Percentiles rank a stretch among this genome's conserved stretches.
Evolutionary conservation across 2,888 invertebrate species (phyloP).

Genomic region (Hedya salicella): DNA sequence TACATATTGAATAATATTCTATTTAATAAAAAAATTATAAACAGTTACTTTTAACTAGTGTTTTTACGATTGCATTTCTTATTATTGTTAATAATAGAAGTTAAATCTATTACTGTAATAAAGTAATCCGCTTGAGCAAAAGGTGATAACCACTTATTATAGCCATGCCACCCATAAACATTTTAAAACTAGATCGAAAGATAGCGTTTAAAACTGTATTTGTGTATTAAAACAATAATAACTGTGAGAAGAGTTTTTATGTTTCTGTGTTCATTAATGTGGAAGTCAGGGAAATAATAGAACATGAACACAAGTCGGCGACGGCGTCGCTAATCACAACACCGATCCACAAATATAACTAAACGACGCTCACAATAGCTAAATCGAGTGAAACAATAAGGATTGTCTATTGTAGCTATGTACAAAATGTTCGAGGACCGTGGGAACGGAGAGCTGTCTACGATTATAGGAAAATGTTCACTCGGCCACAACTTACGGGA

Average conservation of each 20-base stretch:
- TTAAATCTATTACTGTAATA: conserved; percentile 65
- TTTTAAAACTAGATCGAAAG: conserved; percentile 43
- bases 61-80: conserved; percentile 5
- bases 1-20: neutral
- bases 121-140: conserved; percentile 55
- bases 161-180: conserved; percentile 47
- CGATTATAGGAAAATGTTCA: conserved; percentile 72
- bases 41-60: neutral
- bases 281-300: conserved; percentile 37
- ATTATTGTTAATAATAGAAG: conserved; percentile 6
- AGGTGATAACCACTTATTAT: conserved; percentile 52
- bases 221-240: conserved; percentile 38
- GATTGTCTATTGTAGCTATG: conserved; percentile 79
- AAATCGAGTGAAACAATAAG: conserved; percentile 83
- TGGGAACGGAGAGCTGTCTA: conserved; percentile 73
- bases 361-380: conserved; percentile 77
- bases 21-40: neutral
- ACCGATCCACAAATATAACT: conserved; percentile 75
- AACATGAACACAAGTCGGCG: conserved; percentile 42
- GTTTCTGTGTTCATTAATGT: conserved; percentile 28
- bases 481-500: conserved; percentile 62
- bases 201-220: conserved; percentile 41
- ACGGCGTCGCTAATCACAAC: conserved; percentile 61
- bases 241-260: conserved; percentile 40
- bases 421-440: conserved; percentile 75